These are phyloP conservation scores for Latrodectus elegans DNA, from an alignment of 2,888 invertebrate species.

Conservation along the genomic window DNA sequence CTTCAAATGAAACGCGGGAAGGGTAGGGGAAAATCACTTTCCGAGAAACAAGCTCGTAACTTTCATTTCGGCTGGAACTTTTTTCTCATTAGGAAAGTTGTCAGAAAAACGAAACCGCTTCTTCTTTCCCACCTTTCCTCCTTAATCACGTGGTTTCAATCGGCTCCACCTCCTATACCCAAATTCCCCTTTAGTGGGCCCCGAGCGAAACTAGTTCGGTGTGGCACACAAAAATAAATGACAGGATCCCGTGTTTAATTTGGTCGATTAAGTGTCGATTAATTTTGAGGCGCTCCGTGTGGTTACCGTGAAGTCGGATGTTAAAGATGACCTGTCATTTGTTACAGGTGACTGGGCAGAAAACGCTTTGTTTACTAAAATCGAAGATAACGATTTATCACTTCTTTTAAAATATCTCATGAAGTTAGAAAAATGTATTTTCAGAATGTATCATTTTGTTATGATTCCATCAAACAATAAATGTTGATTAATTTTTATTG, in stretches of 20 bases:
- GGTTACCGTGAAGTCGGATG: neutral
- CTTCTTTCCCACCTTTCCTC: neutral
- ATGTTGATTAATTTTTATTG: neutral
- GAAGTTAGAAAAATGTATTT: neutral
- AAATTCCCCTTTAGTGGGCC: too few relatives aligned
- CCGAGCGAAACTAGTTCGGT: too few relatives aligned
- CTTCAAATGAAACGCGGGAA: neutral
- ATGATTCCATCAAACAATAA: neutral
- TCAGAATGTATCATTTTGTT: neutral
- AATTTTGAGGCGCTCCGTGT: constrained; percentile 19
- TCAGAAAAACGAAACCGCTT: constrained; percentile 1
- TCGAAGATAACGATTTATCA: neutral
- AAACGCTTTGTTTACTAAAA: neutral
- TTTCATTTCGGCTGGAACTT: neutral
- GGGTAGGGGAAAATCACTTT: neutral
- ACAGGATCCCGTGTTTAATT: constrained; percentile 35
- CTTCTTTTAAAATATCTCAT: neutral
- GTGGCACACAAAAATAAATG: neutral
- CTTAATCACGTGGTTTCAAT: too few relatives aligned
- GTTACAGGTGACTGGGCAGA: neutral
- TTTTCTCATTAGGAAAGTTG: neutral
- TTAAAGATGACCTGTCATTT: neutral
- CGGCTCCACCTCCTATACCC: too few relatives aligned
- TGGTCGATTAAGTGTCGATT: constrained; percentile 41
- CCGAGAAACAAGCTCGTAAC: neutral